Evolutionary conservation across 1,140 invertebrate species (phyloP).

Genomic region (Uloborus diversus): DNA sequence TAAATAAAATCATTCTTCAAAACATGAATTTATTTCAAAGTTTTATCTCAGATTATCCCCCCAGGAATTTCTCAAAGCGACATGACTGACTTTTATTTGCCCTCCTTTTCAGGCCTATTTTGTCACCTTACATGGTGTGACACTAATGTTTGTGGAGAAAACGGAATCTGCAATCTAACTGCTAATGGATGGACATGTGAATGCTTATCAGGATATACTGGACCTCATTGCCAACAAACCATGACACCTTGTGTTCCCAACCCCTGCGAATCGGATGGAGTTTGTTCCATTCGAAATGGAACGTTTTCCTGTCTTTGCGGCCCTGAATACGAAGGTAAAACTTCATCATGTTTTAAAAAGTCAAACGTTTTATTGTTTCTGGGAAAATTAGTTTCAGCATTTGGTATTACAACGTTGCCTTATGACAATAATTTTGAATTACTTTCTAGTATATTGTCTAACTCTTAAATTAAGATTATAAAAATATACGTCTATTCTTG

Average conservation of each 20-base stretch:
- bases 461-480: no score
- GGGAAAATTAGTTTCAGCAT: no score
- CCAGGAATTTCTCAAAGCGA: no score
- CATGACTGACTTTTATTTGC: no score
- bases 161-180: conserved; percentile 73
- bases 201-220: conserved; percentile 71
- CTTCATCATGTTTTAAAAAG: background rate
- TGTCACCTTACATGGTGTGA: conserved; percentile 77
- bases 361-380: no score
- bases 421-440: no score
- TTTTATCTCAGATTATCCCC: no score
- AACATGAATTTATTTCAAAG: no score
- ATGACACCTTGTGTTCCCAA: conserved; percentile 74
- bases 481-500: no score
- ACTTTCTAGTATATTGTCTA: no score
- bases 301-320: conserved; percentile 75
- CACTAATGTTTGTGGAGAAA: conserved; percentile 73
- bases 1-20: no score
- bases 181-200: conserved; percentile 69
- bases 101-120: conserved; percentile 70
- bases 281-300: conserved; percentile 70
- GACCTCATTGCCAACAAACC: conserved; percentile 73
- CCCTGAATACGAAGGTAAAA: conserved; percentile 75
- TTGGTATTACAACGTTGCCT: no score
- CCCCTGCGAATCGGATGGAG: conserved; percentile 76